Evolutionary conservation across 2,797 vertebrate species (phyloP).

Genomic region (Typhlichthys eigenmanni): DNA sequence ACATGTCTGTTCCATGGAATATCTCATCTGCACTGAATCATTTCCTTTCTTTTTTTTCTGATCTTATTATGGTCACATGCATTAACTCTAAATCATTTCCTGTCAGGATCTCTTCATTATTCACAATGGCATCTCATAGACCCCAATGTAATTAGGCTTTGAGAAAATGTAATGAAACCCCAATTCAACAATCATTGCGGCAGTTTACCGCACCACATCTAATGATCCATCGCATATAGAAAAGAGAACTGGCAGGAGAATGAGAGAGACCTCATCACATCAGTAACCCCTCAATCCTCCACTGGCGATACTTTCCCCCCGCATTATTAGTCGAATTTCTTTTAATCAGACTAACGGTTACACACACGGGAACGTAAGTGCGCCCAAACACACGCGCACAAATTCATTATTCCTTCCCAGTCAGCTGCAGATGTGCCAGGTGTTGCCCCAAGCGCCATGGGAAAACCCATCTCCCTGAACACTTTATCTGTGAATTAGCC

Average conservation of each 20-base stretch:
- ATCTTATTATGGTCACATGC: conserved; percentile 49
- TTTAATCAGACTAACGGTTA: conserved; percentile 56
- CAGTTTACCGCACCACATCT: conserved; percentile 50
- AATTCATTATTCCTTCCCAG: conserved; percentile 28
- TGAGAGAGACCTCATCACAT: conserved; percentile 41
- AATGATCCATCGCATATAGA: conserved; percentile 62
- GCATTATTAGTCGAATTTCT: conserved; percentile 63
- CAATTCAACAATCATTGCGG: conserved; percentile 51
- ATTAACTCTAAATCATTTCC: conserved; percentile 52
- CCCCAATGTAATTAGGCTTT: conserved; percentile 62
- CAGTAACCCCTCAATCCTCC: conserved; percentile 46
- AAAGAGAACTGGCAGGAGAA: conserved; percentile 36
- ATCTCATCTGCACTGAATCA: conserved; percentile 8
- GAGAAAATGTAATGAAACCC: conserved; percentile 64
- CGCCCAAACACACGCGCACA: conserved; percentile 28
- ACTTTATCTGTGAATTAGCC: conserved; percentile 52
- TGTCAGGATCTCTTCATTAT: conserved; percentile 57
- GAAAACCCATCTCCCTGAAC: conserved; percentile 38
- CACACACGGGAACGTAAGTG: conserved; percentile 40
- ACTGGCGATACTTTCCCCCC: conserved; percentile 21
- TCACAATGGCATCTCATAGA: conserved; percentile 54
- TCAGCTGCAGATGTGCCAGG: conserved; percentile 36
- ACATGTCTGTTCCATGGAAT: neutral
- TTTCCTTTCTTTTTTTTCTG: conserved; percentile 25
- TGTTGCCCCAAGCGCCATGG: conserved; percentile 3